Percentiles rank a stretch among this genome's conserved stretches.
Evolutionary conservation across 2,113 vertebrate species (phyloP).

Genomic region (Pungitius pungitius): DNA sequence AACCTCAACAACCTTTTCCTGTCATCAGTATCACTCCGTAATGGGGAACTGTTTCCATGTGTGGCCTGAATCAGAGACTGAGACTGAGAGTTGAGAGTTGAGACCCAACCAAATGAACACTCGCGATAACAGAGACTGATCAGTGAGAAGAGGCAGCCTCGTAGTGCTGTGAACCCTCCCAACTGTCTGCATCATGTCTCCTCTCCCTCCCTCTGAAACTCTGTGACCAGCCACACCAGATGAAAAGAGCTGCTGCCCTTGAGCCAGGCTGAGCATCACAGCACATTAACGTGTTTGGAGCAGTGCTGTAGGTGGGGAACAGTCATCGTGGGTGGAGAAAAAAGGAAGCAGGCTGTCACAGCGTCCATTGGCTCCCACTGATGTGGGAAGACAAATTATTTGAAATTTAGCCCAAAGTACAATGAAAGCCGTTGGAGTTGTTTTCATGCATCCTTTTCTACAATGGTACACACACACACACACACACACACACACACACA

Average conservation of each 20-base stretch:
- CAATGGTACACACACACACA: not conserved
- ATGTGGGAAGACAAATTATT: constrained; percentile 14
- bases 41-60: not conserved
- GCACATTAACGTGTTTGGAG: constrained; percentile 18
- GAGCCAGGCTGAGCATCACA: constrained; percentile 33
- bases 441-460: not conserved
- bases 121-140: constrained; percentile 3
- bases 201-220: constrained; percentile 18
- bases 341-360: constrained; percentile 2
- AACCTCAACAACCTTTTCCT: not conserved
- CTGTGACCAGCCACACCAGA: constrained; percentile 37
- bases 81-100: not conserved
- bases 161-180: constrained; percentile 19
- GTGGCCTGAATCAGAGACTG: not conserved
- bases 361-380: not conserved
- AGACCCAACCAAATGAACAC: not conserved
- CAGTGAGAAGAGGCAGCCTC: constrained; percentile 11
- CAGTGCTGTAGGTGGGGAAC: not conserved
- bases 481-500: no score
- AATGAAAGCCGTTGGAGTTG: not conserved
- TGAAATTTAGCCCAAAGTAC: constrained; percentile 21
- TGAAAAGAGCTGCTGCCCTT: constrained; percentile 30
- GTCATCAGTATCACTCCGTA: not conserved
- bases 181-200: constrained; percentile 16
- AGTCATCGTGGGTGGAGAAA: constrained; percentile 13